A percentile compares a stretch with the other conserved stretches of the same genome.
These are phyloP conservation scores for Leucophenga montana DNA, from an alignment of 2,888 invertebrate genomes.

Conservation along the genomic window DNA sequence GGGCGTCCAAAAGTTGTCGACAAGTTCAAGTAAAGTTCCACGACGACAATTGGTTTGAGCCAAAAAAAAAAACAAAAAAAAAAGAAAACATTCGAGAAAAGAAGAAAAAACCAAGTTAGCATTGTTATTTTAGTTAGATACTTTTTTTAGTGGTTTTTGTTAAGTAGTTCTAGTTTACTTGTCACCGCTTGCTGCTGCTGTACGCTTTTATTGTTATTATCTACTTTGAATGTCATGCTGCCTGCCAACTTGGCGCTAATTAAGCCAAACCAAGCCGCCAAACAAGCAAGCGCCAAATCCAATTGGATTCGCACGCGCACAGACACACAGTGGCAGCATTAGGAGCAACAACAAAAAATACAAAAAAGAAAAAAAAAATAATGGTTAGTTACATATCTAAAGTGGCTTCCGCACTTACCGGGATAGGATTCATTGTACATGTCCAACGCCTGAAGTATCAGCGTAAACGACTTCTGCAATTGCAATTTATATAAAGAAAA, in stretches of 20 bases:
- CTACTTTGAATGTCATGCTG: slow-evolving; percentile 41
- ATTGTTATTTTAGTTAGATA: slow-evolving; percentile 43
- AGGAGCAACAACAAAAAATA: slow-evolving; percentile 31
- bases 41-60: slow-evolving; percentile 16
- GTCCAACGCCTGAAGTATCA: slow-evolving; percentile 93
- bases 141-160: slow-evolving; percentile 16
- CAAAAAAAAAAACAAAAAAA: slow-evolving; percentile 30
- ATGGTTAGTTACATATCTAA: not conserved
- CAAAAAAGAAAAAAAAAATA: not conserved
- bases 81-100: slow-evolving; percentile 37
- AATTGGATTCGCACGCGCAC: slow-evolving; percentile 11
- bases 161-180: slow-evolving; percentile 14
- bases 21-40: slow-evolving; percentile 49
- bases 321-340: slow-evolving; percentile 25
- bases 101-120: slow-evolving; percentile 49
- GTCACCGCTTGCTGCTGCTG: slow-evolving; percentile 31
- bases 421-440: slow-evolving; percentile 83
- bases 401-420: slow-evolving; percentile 75
- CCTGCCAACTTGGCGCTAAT: slow-evolving; percentile 54
- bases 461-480: slow-evolving; percentile 92
- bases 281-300: slow-evolving; percentile 31
- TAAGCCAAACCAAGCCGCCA: slow-evolving; percentile 52
- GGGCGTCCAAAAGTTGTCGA: slow-evolving; percentile 51
- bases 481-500: slow-evolving; percentile 42
- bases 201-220: slow-evolving; percentile 50